Conservation (phyloP, 2,888 invertebrate species). For the Drosophila helvetica region DNA sequence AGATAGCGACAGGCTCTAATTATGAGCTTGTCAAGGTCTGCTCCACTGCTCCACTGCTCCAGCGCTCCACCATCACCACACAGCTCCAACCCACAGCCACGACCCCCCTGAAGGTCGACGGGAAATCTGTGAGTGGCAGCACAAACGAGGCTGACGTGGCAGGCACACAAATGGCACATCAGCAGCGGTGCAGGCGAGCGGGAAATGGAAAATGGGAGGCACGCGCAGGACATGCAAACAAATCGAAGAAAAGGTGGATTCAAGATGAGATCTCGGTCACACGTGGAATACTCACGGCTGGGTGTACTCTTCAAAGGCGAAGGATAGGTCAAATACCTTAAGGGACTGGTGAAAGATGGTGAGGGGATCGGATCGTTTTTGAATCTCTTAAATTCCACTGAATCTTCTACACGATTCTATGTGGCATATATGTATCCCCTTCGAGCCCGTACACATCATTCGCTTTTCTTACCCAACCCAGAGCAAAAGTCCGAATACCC, state of each 20-base stretch:
- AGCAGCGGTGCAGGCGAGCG: conserved; percentile 29
- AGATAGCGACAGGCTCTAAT: conserved; percentile 52
- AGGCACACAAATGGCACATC: conserved; percentile 65
- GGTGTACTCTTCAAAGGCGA: not conserved
- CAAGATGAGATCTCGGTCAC: conserved; percentile 6
- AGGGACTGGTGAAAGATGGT: no score
- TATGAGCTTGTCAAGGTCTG: conserved; percentile 41
- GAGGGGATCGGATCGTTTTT: no score
- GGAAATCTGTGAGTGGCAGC: conserved; percentile 51
- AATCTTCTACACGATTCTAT: no score
- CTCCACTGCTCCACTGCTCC: no score
- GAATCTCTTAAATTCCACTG: no score
- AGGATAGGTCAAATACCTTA: no score
- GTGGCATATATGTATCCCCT: not conserved
- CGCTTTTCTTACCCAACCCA: not conserved
- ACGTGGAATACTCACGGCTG: not conserved
- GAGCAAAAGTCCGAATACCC: not conserved
- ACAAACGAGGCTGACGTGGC: conserved; percentile 61
- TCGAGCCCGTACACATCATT: not conserved
- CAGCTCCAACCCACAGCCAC: no score
- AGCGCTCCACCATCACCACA: no score
- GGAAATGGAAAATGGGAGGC: conserved; percentile 13
- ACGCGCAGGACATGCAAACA: conserved; percentile 27
- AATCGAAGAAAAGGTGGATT: conserved; percentile 19
- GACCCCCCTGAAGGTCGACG: conserved; percentile 40